Base-by-base conservation (phyloP, 2,888 invertebrate genomes). In the Phymatocera aterrima region DNA sequence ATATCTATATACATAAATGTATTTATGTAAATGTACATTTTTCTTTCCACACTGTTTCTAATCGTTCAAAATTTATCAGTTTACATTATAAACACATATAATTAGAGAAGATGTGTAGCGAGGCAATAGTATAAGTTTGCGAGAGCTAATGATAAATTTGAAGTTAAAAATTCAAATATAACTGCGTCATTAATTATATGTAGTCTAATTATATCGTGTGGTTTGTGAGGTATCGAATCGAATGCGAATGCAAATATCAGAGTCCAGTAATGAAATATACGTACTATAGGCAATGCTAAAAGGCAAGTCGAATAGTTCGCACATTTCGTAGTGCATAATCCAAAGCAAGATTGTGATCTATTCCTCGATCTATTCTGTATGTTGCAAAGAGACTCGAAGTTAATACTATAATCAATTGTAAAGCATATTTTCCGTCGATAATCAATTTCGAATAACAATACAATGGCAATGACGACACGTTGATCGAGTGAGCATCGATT, bases 1-100 rank as follows among this genome's bases (percentile, higher is more conserved):
- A 78, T 54, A 48, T 60, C 79, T 77, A 77, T 79, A 80, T 83
- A 82, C 82, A 81, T 87, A 83, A 83, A 83, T 86, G 86, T 87
- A 87, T 87, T 85, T 88, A 85, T 88, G 85, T 87, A 87, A 81
- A 85, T 83, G 82, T 82, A 84, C 68, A 79, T 43, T 37, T 64
- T 80, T 77, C 28, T 34, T 43, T 46, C 68, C 37, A 28, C 46
- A 77, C 46, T 60, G 78, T 51, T 78, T 51, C 61, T 46, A 60
- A 79, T 78, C 70, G 31, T 54, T 57, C 12, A n/a, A 78, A 8
- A 77, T 77, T 79, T 54, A 18, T 48, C n/a, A n/a, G n/a, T n/a
- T n/a, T n/a, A n/a, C n/a, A n/a, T n/a, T n/a, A n/a, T n/a, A n/a
- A n/a, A n/a, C n/a, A n/a, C n/a, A n/a, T 48, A 60, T 34, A 43